phyloP scores from a whole-genome alignment of 2,797 vertebrate species.

The Steatocranus sp. region DNA sequence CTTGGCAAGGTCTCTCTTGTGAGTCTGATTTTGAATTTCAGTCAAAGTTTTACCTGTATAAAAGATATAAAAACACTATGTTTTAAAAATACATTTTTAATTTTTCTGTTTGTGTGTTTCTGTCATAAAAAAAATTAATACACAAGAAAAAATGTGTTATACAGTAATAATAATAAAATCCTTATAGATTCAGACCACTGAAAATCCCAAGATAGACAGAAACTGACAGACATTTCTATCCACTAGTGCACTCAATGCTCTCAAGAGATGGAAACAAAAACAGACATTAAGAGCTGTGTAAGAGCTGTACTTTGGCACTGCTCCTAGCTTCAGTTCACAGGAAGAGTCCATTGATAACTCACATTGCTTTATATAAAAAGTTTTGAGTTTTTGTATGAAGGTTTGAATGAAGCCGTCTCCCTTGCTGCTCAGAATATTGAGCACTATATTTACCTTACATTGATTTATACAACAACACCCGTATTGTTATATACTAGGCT shows the following conservation, averaged over 20 bases:
- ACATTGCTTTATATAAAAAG: neutral
- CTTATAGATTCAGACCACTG: neutral
- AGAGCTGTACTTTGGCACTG: constrained; percentile 1
- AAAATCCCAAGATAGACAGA: neutral
- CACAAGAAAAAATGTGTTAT: neutral
- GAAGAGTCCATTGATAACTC: neutral
- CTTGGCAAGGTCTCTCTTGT: neutral
- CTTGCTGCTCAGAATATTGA: neutral
- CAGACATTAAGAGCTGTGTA: constrained; percentile 14
- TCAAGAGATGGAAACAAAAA: constrained; percentile 16
- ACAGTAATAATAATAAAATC: neutral
- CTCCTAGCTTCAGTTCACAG: constrained; percentile 7
- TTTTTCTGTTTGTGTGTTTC: neutral
- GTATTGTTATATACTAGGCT: neutral
- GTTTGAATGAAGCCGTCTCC: neutral
- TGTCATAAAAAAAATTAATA: neutral
- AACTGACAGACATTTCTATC: constrained; percentile 17
- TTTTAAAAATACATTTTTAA: neutral
- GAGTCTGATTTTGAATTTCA: neutral
- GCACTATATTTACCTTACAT: neutral
- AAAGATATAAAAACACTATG: neutral
- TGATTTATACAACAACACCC: neutral
- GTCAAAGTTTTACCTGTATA: neutral
- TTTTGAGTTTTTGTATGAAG: neutral
- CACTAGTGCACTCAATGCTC: constrained; percentile 1